Evolutionary conservation across 2,888 invertebrate species (phyloP).

Genomic region (Amphimallon solstitiale): DNA sequence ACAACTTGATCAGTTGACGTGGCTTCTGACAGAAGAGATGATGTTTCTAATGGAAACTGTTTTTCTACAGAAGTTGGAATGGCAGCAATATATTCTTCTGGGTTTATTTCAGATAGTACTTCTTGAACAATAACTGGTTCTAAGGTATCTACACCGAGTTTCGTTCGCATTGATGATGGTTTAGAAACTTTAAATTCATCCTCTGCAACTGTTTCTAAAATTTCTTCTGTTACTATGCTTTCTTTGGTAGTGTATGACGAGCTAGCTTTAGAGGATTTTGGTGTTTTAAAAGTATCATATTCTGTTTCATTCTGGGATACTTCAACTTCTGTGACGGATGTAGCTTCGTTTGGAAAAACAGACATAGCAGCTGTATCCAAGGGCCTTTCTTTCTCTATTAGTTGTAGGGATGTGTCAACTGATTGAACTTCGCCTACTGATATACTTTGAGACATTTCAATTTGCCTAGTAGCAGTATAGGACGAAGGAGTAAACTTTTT

Average conservation of each 20-base stretch:
- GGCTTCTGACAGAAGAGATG: conserved; percentile 65
- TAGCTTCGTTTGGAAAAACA: conserved; percentile 73
- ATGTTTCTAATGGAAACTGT: conserved; percentile 62
- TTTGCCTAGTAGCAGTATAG: conserved; percentile 60
- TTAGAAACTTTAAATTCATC: conserved; percentile 65
- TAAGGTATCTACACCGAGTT: conserved; percentile 70
- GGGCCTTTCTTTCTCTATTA: conserved; percentile 59
- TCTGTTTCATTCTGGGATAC: conserved; percentile 71
- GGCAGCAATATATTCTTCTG: conserved; percentile 82
- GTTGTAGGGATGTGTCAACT: conserved; percentile 62
- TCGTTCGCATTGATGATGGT: conserved; percentile 68
- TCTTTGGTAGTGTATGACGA: conserved; percentile 70
- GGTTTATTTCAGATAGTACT: conserved; percentile 75
- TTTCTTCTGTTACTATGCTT: conserved; percentile 73
- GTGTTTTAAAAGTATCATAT: conserved; percentile 63
- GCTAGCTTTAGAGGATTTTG: conserved; percentile 67
- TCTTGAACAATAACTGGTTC: conserved; percentile 76
- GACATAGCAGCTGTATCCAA: conserved; percentile 68
- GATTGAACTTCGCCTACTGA: conserved; percentile 62
- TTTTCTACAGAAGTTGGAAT: conserved; percentile 80
- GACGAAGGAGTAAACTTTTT: conserved; percentile 60
- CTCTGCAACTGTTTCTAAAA: conserved; percentile 67
- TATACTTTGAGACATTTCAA: conserved; percentile 64
- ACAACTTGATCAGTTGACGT: conserved; percentile 62
- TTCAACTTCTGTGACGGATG: conserved; percentile 71